These are phyloP conservation scores for Dendropsophus ebraccatus DNA, from an alignment of 2,113 vertebrate genomes.

Conservation along the genomic window DNA sequence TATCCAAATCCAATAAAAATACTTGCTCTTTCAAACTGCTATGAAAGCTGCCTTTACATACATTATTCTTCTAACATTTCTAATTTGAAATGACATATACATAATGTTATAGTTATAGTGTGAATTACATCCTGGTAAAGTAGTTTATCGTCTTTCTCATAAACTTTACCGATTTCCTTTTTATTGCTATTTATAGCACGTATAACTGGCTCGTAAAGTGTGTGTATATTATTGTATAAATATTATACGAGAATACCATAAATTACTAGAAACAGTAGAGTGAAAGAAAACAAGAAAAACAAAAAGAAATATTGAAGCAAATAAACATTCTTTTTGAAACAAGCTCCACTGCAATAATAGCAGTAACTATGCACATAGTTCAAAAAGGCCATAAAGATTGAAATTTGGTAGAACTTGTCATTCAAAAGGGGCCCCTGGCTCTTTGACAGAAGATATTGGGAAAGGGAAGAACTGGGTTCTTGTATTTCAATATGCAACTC, in stretches of 20 bases:
- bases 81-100: background rate
- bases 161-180: background rate
- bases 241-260: background rate
- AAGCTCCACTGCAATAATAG: no score
- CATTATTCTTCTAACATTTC: background rate
- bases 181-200: background rate
- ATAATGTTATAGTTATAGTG: background rate
- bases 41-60: background rate
- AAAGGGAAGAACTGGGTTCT: no score
- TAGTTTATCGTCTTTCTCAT: background rate
- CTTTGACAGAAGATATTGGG: no score
- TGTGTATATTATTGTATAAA: background rate
- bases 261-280: background rate
- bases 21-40: background rate
- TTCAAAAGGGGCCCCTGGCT: no score
- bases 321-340: no score
- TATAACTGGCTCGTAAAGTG: background rate
- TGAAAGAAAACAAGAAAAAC: background rate
- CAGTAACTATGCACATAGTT: no score
- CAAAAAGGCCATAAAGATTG: no score
- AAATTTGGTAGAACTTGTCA: no score
- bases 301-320: background rate
- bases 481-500: no score
- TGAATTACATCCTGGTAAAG: background rate
- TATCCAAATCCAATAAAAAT: background rate